Conservation (phyloP, 1,140 invertebrate genomes). For the Ruditapes philippinarum region DNA sequence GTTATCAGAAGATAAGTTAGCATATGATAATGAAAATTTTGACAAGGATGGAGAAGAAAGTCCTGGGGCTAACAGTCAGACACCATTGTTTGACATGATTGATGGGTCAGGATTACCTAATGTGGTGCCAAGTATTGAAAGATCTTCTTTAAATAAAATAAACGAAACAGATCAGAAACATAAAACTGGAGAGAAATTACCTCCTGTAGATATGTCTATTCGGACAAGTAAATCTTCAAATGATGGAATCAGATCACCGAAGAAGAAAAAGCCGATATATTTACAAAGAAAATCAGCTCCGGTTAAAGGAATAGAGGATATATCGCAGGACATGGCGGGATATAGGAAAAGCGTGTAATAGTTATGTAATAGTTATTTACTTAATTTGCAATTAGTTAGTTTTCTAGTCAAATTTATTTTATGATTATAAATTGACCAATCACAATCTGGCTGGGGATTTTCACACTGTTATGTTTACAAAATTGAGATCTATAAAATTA, state of each 20-base stretch:
- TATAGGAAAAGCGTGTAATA: conserved; percentile 25
- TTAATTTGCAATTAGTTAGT: too few species aligned
- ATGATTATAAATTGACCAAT: too few species aligned
- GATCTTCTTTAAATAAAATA: not conserved
- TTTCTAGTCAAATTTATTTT: too few species aligned
- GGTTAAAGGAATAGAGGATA: not conserved
- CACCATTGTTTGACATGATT: conserved; percentile 38
- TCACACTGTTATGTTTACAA: too few species aligned
- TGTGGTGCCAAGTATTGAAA: not conserved
- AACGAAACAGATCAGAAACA: not conserved
- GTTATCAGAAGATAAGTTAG: not conserved
- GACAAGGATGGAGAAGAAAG: not conserved
- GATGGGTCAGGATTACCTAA: conserved; percentile 24
- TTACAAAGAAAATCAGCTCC: conserved; percentile 8
- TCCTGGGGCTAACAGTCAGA: conserved; percentile 30
- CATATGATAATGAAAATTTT: conserved; percentile 23
- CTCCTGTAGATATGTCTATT: not conserved
- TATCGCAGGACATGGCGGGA: not conserved
- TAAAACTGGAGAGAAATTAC: not conserved
- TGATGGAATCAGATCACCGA: not conserved
- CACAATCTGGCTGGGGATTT: too few species aligned
- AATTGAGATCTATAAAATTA: too few species aligned
- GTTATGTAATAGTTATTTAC: too few species aligned
- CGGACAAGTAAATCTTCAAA: not conserved
- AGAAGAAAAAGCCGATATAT: conserved; percentile 29